Evolutionary conservation across 2,888 invertebrate species (phyloP).

Genomic region (Salticus scenicus): DNA sequence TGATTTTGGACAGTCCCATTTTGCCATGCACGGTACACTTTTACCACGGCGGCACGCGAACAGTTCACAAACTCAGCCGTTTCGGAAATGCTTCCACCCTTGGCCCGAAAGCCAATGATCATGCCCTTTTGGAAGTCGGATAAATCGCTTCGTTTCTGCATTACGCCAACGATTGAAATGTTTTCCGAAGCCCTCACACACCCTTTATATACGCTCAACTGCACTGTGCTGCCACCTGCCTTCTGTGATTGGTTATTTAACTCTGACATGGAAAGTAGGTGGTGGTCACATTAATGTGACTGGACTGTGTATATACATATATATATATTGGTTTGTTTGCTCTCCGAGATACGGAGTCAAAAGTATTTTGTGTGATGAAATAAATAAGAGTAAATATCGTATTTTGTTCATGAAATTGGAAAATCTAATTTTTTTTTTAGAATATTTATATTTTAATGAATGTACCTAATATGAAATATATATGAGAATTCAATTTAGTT

Average conservation of each 20-base stretch:
- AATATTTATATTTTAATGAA: too few relatives aligned
- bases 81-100: constrained; percentile 11
- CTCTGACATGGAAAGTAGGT: neutral
- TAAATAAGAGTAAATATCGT: too few relatives aligned
- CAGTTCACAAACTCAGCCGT: neutral
- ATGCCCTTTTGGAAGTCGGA: neutral
- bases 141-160: constrained; percentile 2
- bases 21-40: neutral
- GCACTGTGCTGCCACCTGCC: constrained; percentile 27
- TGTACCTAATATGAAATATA: too few relatives aligned
- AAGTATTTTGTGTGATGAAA: too few relatives aligned
- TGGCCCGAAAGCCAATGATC: constrained; percentile 4
- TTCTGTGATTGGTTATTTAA: constrained; percentile 27
- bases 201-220: constrained; percentile 21
- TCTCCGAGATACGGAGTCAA: too few relatives aligned
- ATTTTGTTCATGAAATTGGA: too few relatives aligned
- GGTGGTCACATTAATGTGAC: too few relatives aligned
- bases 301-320: too few relatives aligned
- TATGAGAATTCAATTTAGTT: too few relatives aligned
- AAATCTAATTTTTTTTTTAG: too few relatives aligned
- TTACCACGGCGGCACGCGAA: neutral
- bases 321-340: too few relatives aligned
- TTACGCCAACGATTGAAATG: constrained; percentile 14
- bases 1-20: too few relatives aligned
- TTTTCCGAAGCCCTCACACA: constrained; percentile 6